These are phyloP conservation scores for Empidonax traillii DNA, from an alignment of 2,113 vertebrate genomes.

Conservation along the genomic window DNA sequence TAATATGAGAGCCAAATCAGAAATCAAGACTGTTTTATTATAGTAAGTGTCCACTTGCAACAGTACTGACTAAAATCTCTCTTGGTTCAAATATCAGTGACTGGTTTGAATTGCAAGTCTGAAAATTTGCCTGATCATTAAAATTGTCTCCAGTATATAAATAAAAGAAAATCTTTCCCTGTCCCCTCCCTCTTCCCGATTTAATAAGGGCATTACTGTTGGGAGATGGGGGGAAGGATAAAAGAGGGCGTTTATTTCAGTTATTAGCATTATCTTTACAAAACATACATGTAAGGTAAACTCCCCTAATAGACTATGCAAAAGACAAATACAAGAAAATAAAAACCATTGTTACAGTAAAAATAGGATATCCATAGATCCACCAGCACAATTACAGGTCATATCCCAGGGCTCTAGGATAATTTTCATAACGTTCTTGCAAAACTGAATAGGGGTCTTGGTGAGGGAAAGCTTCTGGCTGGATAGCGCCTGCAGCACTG, in stretches of 20 bases:
- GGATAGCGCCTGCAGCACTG: neutral
- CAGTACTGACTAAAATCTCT: neutral
- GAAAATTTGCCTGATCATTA: neutral
- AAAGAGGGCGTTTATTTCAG: neutral
- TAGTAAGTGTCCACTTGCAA: neutral
- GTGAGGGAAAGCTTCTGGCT: neutral
- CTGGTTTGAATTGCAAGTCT: neutral
- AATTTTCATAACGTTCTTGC: neutral
- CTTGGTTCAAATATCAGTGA: neutral
- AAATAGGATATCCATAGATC: neutral
- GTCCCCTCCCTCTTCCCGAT: fast-evolving
- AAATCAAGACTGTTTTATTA: neutral
- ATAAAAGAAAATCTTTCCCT: neutral
- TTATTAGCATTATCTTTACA: neutral
- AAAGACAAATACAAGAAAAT: neutral
- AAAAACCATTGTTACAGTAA: neutral
- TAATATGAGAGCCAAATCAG: neutral
- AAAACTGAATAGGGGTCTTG: neutral
- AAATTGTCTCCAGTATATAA: neutral
- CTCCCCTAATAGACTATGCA: neutral
- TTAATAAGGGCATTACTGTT: neutral
- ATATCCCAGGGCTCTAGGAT: neutral
- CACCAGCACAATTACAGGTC: neutral
- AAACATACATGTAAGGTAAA: neutral
- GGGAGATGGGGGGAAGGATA: neutral